Evolutionary conservation across 2,797 vertebrate species (phyloP).

Genomic region (Galaxias olidus): DNA sequence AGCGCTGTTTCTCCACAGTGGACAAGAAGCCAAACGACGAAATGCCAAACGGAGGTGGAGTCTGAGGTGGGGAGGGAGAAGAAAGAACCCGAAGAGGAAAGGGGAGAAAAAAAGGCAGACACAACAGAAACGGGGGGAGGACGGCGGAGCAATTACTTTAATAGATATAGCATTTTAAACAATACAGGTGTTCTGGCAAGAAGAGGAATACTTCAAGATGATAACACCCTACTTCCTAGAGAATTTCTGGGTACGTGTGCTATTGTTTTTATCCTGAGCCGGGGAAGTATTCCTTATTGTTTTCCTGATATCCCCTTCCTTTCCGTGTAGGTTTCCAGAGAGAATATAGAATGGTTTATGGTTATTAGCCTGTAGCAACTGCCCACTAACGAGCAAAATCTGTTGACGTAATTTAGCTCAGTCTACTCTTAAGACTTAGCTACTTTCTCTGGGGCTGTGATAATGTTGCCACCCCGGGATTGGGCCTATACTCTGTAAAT

Average conservation of each 20-base stretch:
- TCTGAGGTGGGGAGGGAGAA: slow-evolving; percentile 76
- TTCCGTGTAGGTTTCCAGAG: slow-evolving; percentile 44
- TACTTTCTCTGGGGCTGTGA: slow-evolving; percentile 56
- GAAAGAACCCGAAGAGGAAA: slow-evolving; percentile 74
- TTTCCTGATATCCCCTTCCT: slow-evolving; percentile 43
- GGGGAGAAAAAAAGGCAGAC: slow-evolving; percentile 68
- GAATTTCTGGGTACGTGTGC: slow-evolving; percentile 89
- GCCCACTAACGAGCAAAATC: too few species aligned
- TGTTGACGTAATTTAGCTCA: too few species aligned
- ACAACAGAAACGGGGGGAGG: slow-evolving; percentile 67
- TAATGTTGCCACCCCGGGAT: slow-evolving; percentile 69
- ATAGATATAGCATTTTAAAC: slow-evolving; percentile 51
- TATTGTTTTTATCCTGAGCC: slow-evolving; percentile 51
- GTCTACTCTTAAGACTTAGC: too few species aligned
- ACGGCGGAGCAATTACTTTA: slow-evolving; percentile 65
- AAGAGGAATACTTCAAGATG: slow-evolving; percentile 77
- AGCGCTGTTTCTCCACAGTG: slow-evolving; percentile 62
- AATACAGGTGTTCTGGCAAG: slow-evolving; percentile 43
- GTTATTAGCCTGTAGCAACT: neutral
- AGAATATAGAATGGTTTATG: slow-evolving; percentile 17
- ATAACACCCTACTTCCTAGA: slow-evolving; percentile 93
- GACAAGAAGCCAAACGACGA: slow-evolving; percentile 33
- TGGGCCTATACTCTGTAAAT: slow-evolving; percentile 68
- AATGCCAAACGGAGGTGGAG: slow-evolving; percentile 65
- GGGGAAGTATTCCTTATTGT: slow-evolving; percentile 50